Percentiles rank a stretch among this genome's conserved stretches.
These are phyloP conservation scores for Danio kyathit DNA, from an alignment of 2,797 vertebrate genomes.

Conservation along the genomic window DNA sequence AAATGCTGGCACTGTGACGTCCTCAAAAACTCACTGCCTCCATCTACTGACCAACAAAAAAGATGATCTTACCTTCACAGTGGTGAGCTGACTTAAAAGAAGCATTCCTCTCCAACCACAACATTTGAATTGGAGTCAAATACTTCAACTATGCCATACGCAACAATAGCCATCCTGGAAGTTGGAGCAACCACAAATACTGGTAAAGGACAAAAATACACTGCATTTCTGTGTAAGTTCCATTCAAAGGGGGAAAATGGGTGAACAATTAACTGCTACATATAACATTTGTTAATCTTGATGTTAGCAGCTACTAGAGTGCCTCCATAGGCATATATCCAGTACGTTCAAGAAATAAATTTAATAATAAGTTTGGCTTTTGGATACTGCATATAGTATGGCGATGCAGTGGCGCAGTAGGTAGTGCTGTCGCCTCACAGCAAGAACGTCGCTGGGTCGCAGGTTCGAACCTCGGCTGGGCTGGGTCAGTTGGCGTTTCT, in stretches of 20 bases:
- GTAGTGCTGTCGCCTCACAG: too few species aligned
- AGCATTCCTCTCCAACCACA: not conserved
- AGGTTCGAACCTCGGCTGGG: too few species aligned
- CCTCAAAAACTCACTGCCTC: too few species aligned
- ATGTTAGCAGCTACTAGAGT: slow-evolving; percentile 7
- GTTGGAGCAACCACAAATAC: not conserved
- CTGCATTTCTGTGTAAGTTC: not conserved
- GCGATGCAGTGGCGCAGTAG: too few species aligned
- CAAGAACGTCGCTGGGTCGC: too few species aligned
- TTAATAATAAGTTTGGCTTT: not conserved
- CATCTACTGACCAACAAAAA: too few species aligned
- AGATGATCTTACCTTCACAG: not conserved
- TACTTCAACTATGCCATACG: not conserved
- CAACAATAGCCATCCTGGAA: not conserved
- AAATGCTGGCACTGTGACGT: too few species aligned
- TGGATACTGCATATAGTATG: not conserved
- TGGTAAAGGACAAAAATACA: not conserved
- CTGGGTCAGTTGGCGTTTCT: too few species aligned
- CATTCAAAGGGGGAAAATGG: too few species aligned
- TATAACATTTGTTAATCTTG: not conserved
- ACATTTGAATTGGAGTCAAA: slow-evolving; percentile 12
- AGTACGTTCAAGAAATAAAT: not conserved
- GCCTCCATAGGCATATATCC: not conserved
- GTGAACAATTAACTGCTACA: too few species aligned
- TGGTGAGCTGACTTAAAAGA: not conserved